These are phyloP conservation scores for Oxystoma pomonae DNA, from an alignment of 2,888 invertebrate genomes.

Conservation along the genomic window DNA sequence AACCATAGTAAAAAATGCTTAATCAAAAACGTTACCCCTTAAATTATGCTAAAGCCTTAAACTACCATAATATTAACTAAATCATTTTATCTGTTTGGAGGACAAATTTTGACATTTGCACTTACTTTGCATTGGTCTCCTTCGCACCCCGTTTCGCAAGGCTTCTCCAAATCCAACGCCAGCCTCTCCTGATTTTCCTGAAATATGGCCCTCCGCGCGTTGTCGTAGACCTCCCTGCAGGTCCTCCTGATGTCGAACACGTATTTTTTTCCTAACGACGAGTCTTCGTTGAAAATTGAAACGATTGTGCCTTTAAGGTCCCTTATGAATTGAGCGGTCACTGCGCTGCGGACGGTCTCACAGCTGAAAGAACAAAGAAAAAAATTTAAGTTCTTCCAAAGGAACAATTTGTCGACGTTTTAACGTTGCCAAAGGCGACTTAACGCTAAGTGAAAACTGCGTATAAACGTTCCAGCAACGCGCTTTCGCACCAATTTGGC, in stretches of 20 bases:
- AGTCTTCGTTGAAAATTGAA: slow-evolving; percentile 86
- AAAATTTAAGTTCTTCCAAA: no score
- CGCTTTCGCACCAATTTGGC: no score
- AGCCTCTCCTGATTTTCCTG: slow-evolving; percentile 37
- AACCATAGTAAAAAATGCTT: no score
- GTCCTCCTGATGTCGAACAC: slow-evolving; percentile 88
- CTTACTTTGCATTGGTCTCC: slow-evolving; percentile 43
- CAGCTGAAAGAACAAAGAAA: slow-evolving; percentile 62
- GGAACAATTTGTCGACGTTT: not conserved
- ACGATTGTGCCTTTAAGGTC: slow-evolving; percentile 88
- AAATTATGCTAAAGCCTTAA: no score
- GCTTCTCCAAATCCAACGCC: slow-evolving; percentile 40
- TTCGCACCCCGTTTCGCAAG: slow-evolving; percentile 27
- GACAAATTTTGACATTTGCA: no score
- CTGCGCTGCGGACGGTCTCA: slow-evolving; percentile 83
- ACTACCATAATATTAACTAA: no score
- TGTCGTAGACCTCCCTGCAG: slow-evolving; percentile 85
- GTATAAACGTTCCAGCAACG: no score
- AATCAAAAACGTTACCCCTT: no score
- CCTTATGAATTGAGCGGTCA: slow-evolving; percentile 83
- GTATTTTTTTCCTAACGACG: slow-evolving; percentile 81
- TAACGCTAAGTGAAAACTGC: no score
- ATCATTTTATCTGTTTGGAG: no score
- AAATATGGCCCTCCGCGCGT: slow-evolving; percentile 71
- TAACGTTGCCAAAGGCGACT: no score